phyloP scores from a whole-genome alignment of 2,888 invertebrate species.

The Labia minor region DNA sequence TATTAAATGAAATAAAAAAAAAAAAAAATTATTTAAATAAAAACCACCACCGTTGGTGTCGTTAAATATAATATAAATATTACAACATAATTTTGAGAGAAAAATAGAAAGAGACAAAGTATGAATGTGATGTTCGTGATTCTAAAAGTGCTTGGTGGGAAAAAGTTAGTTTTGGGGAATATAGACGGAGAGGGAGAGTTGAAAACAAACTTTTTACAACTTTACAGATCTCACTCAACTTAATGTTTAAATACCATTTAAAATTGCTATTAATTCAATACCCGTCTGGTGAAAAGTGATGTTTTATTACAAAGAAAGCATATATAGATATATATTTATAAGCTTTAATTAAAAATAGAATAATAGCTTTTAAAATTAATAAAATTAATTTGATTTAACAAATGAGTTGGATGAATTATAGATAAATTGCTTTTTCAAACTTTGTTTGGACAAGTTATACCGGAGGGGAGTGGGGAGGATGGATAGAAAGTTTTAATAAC shows the following conservation, averaged over 20 bases:
- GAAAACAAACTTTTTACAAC: constrained; percentile 13
- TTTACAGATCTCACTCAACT: neutral
- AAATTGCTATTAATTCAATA: constrained; percentile 1
- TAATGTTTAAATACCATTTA: constrained; percentile 2
- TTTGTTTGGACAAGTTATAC: too few relatives aligned
- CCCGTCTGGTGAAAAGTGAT: neutral
- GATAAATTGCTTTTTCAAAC: too few relatives aligned
- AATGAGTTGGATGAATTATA: too few relatives aligned
- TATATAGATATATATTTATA: neutral
- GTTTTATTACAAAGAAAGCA: neutral
- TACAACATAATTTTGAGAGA: too few relatives aligned
- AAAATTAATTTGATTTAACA: neutral
- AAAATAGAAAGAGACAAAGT: neutral
- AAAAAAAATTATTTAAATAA: too few relatives aligned
- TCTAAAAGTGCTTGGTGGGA: neutral
- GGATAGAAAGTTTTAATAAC: too few relatives aligned
- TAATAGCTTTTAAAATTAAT: neutral
- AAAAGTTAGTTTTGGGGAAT: neutral
- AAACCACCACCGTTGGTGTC: too few relatives aligned
- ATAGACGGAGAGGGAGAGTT: neutral
- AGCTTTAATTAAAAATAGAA: neutral
- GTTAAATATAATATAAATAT: too few relatives aligned
- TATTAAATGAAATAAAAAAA: too few relatives aligned
- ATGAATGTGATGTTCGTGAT: constrained; percentile 1
- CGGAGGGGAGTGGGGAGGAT: too few relatives aligned